A percentile compares a stretch with the other conserved stretches of the same genome.
phyloP scores from a whole-genome alignment of 2,888 invertebrate species.

The Ptilodon capucinus region DNA sequence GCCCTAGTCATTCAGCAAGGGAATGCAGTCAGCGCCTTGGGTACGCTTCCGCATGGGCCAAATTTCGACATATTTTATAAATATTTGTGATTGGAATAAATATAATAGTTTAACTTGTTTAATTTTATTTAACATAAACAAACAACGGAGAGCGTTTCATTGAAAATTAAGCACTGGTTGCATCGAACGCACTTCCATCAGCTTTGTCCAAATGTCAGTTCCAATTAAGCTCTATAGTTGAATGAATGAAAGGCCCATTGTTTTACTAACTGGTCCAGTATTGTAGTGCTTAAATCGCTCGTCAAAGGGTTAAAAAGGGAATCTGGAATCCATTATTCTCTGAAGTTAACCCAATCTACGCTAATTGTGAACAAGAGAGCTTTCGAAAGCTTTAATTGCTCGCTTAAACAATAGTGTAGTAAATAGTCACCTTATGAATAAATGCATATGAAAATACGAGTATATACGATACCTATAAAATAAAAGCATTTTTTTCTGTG shows the following conservation, averaged over 20 bases:
- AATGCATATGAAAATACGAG: too few relatives aligned
- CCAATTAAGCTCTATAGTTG: neutral
- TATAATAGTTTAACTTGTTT: too few relatives aligned
- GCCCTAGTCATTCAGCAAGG: too few relatives aligned
- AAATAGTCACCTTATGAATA: too few relatives aligned
- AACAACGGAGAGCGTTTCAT: too few relatives aligned
- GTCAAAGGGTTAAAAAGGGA: slow-evolving; percentile 47
- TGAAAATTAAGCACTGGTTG: neutral
- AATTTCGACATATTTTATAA: too few relatives aligned
- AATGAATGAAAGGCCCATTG: neutral
- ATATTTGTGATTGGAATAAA: too few relatives aligned
- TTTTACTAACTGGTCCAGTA: neutral
- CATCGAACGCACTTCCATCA: neutral
- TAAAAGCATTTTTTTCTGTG: too few relatives aligned
- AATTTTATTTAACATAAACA: too few relatives aligned
- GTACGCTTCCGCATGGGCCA: too few relatives aligned
- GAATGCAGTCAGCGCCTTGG: too few relatives aligned
- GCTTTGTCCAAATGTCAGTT: neutral
- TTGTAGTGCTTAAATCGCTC: slow-evolving; percentile 25
- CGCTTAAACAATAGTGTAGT: neutral
- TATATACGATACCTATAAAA: too few relatives aligned
- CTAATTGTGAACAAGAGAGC: slow-evolving; percentile 8
- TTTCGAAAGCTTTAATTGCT: neutral
- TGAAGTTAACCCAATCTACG: slow-evolving; percentile 35
- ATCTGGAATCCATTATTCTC: slow-evolving; percentile 46